Evolutionary conservation across 2,888 invertebrate genomes (phyloP).

Genomic region (Eupithecia centaureata): DNA sequence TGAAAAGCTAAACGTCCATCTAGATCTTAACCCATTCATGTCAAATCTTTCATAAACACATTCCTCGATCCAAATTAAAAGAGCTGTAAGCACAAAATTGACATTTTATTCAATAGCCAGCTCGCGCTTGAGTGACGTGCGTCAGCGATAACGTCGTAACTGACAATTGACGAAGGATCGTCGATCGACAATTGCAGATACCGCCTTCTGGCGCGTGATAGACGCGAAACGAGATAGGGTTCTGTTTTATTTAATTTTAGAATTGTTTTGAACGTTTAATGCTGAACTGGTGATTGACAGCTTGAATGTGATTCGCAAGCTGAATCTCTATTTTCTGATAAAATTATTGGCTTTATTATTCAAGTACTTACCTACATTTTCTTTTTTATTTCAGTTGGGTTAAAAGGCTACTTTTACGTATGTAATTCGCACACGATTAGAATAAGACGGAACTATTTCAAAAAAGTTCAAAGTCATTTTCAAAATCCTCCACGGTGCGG

Average conservation of each 20-base stretch:
- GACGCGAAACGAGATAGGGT: slow-evolving; percentile 51
- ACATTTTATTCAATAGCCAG: slow-evolving; percentile 69
- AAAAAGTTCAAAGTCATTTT: not conserved
- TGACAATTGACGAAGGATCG: slow-evolving; percentile 76
- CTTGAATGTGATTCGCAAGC: slow-evolving; percentile 18
- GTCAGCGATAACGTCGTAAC: slow-evolving; percentile 68
- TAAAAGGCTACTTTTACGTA: not conserved
- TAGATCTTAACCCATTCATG: slow-evolving; percentile 33
- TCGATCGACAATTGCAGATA: slow-evolving; percentile 62
- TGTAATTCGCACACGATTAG: not conserved
- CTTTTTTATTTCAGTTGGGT: not conserved
- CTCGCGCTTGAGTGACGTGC: slow-evolving; percentile 62
- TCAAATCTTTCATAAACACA: slow-evolving; percentile 29
- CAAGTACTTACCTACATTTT: not conserved
- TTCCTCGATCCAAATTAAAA: slow-evolving; percentile 45
- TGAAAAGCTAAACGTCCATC: slow-evolving; percentile 1
- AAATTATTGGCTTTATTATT: not conserved
- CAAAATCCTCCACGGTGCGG: not conserved
- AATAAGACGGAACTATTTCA: not conserved
- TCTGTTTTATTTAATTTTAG: slow-evolving; percentile 44
- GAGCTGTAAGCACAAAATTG: slow-evolving; percentile 57
- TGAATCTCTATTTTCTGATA: slow-evolving; percentile 7
- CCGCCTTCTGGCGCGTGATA: slow-evolving; percentile 49
- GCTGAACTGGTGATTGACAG: slow-evolving; percentile 22
- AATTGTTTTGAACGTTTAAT: slow-evolving; percentile 27